Base-by-base conservation (phyloP, 1,140 invertebrate genomes). In the Eriocheir sinensis region DNA sequence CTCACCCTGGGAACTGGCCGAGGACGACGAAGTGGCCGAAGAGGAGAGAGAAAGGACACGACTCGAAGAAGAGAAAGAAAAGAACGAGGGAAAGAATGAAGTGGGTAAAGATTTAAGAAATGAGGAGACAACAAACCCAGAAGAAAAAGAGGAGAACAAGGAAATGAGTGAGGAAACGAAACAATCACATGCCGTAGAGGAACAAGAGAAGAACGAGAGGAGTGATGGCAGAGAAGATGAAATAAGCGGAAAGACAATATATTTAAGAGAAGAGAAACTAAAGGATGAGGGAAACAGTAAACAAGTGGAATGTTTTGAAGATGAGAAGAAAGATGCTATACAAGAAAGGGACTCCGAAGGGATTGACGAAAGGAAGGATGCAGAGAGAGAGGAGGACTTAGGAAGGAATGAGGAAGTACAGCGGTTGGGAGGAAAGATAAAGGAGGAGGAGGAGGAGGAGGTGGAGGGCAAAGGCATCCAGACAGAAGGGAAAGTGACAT, bases 1-100 rank as follows among this genome's bases (percentile, higher is more conserved):
- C 72, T 94, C 94, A n/a, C 94, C 94, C 27, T 94, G 94, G 94
- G 40, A 94, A 53, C 41, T 86, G 27, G 41, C 32, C 27, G 21
- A 83, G 12, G 86, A 44, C 38, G 53, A 30, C 17, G 85, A 89
- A 48, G 21, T 27, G 41, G 32, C 41, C 30, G 48, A 30, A 30
- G 4, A 30, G 38, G 12, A 30, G 79, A 41, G 32, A 30, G 8
- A 85, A 38, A 48, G n/a, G 41, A 81, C 27, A 27, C 36, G 85
- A 83, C 27, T 30, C 32, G 41, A n/a, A n/a, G 60, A 4, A 72
- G 60, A 21, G 60, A n/a, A 72, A n/a, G n/a, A n/a, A n/a, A n/a
- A n/a, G n/a, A n/a, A n/a, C n/a, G n/a, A n/a, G n/a, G n/a, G n/a
- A n/a, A n/a, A n/a, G n/a, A n/a, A n/a, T n/a, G n/a, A n/a, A n/a